Percentiles rank a stretch among this genome's conserved stretches.
Conservation (phyloP, 1,140 invertebrate genomes). For the Drosophila neocordata region DNA sequence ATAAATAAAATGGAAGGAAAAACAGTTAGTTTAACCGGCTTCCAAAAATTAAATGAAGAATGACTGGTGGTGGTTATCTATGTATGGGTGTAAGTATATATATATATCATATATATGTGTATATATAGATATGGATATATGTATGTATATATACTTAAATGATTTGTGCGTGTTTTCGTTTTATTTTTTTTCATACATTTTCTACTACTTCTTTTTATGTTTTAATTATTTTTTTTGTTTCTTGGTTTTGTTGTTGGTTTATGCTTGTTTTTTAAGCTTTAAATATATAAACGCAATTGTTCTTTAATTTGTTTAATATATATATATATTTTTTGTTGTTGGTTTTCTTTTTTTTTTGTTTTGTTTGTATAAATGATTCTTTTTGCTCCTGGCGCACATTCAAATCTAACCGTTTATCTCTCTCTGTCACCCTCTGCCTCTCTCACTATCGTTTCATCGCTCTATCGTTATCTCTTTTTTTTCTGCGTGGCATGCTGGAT, state of each 20-base stretch:
- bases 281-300: slow-evolving; percentile 75
- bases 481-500: slow-evolving; percentile 49
- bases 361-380: slow-evolving; percentile 74
- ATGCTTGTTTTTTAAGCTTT: slow-evolving; percentile 25
- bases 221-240: slow-evolving; percentile 16
- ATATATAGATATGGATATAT: slow-evolving; percentile 3
- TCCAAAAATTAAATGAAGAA: not conserved
- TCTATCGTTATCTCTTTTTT: slow-evolving; percentile 6
- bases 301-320: slow-evolving; percentile 38
- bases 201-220: slow-evolving; percentile 54
- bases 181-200: slow-evolving; percentile 45
- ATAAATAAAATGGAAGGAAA: not conserved
- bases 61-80: not conserved
- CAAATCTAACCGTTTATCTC: slow-evolving; percentile 37
- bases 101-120: slow-evolving; percentile 29
- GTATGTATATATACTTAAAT: slow-evolving; percentile 11
- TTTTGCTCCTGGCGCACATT: slow-evolving; percentile 69
- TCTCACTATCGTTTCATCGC: not conserved
- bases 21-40: slow-evolving; percentile 1
- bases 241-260: slow-evolving; percentile 17
- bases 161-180: slow-evolving; percentile 23
- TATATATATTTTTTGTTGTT: slow-evolving; percentile 14
- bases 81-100: slow-evolving; percentile 1
- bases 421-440: slow-evolving; percentile 42
- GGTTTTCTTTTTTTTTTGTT: slow-evolving; percentile 45